These are phyloP conservation scores for Drosophila leontia DNA, from an alignment of 1,140 invertebrate genomes.

Conservation along the genomic window DNA sequence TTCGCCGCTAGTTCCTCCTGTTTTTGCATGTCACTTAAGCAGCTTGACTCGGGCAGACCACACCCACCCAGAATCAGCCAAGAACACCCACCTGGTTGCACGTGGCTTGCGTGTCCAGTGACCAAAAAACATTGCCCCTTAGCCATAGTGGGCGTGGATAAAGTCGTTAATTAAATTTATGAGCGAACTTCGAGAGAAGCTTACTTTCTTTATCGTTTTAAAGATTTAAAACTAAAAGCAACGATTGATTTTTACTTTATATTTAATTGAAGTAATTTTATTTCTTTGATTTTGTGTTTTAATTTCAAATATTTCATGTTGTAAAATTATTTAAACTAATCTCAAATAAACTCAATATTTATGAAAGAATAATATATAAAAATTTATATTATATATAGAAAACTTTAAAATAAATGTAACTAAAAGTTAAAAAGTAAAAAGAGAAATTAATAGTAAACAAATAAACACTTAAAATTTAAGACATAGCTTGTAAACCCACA, in stretches of 20 bases:
- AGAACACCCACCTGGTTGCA: conserved; percentile 1
- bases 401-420: not conserved
- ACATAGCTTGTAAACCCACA: too few relatives aligned
- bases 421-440: not conserved
- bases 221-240: not conserved
- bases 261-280: not conserved
- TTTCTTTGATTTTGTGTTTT: not conserved
- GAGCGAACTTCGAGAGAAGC: not conserved
- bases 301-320: not conserved
- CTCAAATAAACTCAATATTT: too few relatives aligned
- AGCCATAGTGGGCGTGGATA: conserved; percentile 13
- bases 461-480: not conserved
- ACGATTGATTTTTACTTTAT: not conserved
- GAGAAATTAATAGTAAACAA: not conserved
- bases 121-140: conserved; percentile 23
- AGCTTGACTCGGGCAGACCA: conserved; percentile 33
- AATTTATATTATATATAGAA: too few relatives aligned
- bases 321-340: too few relatives aligned
- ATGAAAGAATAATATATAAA: too few relatives aligned
- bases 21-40: conserved; percentile 39
- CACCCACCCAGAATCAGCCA: conserved; percentile 2
- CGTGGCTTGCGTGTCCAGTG: conserved; percentile 28
- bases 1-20: conserved; percentile 4
- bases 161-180: conserved; percentile 39
- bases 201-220: not conserved